Conservation (phyloP, 1,140 invertebrate species). For the Atta texana region DNA sequence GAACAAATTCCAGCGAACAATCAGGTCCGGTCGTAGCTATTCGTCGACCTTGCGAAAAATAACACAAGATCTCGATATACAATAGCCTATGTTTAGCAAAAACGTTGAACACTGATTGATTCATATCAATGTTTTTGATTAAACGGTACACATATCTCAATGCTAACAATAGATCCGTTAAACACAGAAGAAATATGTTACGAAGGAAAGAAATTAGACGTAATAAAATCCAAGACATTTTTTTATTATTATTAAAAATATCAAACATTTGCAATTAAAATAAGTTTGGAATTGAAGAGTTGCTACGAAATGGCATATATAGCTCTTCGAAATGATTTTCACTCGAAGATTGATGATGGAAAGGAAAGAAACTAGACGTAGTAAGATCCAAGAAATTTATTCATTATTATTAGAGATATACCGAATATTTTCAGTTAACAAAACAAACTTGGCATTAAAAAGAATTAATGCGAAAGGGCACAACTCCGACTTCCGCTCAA, state of each 20-base stretch:
- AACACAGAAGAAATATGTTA: neutral
- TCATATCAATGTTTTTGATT: neutral
- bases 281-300: neutral
- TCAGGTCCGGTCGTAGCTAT: conserved; percentile 15
- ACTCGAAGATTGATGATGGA: neutral
- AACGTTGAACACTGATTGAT: conserved; percentile 3
- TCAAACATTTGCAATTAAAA: neutral
- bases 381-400: neutral
- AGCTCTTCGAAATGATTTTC: neutral
- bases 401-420: neutral
- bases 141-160: neutral
- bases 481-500: neutral
- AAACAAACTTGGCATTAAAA: neutral
- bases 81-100: conserved; percentile 8
- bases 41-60: conserved; percentile 40
- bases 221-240: neutral
- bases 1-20: conserved; percentile 35
- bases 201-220: neutral
- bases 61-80: conserved; percentile 21
- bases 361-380: neutral
- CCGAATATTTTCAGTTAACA: neutral
- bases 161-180: neutral
- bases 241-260: neutral
- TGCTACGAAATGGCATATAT: neutral
- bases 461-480: neutral